Evolutionary conservation across 2,888 invertebrate species (phyloP), one percentile per base, ranked within the genome.

Genomic region (Sisyra nigra): DNA sequence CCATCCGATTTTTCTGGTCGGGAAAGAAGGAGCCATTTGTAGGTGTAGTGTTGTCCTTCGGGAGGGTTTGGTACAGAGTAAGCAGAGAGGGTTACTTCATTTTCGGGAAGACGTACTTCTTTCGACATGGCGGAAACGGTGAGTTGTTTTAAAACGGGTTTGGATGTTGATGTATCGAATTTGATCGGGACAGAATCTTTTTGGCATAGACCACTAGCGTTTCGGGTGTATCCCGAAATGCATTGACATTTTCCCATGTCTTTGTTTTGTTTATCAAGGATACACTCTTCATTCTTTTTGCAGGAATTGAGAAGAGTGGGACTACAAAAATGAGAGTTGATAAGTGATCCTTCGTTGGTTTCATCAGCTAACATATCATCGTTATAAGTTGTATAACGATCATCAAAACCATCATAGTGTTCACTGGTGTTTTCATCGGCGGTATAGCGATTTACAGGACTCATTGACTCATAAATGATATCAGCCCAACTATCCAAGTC

Each of bases 11-110:
- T 82, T 49, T 80, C 80, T 0, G 91, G 91, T 56, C 87, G 84
- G 45, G 81, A 79, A 45, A 91, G 71, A 24, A 92, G 67, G 13
- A 79, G 83, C 93, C 93, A 94, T 18, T 81, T 80, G 61, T 88
- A 93, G 54, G 80, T 83, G 58, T 88, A 93, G 56, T 80, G 80
- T 45, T 71, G 76, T 56, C 71, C 74, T 54, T 76, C 78, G 2
- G 74, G 66, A 47, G 76, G 71, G 48, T 78, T 76, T 6, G 87
- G 86, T 13, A 82, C 73, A 2, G 85, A 85, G 55, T 76, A 84
- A 1, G 87, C 92, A 8, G 81, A 79, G 44, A 93, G 63, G 1
- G 80, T 83, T 1, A 83, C 86, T 62, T 85, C 82, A 60, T 86
- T 85, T 48, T 82, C 80, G 0, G 93, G 93, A 44, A 92, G 63